Evolutionary conservation across 2,888 invertebrate genomes (phyloP).

Genomic region (Cryptosula pallasiana): DNA sequence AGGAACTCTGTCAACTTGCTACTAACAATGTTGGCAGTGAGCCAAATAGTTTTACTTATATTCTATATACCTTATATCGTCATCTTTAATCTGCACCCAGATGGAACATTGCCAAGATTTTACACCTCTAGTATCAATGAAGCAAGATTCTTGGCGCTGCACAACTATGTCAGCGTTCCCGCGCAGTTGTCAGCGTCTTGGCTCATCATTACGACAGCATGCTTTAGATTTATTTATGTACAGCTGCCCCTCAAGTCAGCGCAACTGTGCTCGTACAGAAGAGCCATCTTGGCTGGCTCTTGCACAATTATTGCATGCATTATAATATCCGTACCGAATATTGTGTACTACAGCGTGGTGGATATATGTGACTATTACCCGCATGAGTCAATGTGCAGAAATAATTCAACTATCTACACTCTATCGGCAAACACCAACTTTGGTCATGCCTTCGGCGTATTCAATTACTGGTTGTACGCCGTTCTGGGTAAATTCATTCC

Average conservation of each 20-base stretch:
- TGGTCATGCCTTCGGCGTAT: not conserved
- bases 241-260: conserved; percentile 23
- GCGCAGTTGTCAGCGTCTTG: conserved; percentile 6
- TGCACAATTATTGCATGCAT: conserved; percentile 11
- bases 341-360: not conserved
- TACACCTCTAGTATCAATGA: not conserved
- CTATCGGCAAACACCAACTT: not conserved
- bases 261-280: conserved; percentile 11
- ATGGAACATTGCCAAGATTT: not conserved
- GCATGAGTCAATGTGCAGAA: not conserved
- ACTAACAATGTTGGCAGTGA: conserved; percentile 8
- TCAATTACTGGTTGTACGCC: conserved; percentile 20
- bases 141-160: not conserved
- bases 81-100: not conserved
- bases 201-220: conserved; percentile 22
- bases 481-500: conserved; percentile 6
- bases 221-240: conserved; percentile 21
- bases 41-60: not conserved
- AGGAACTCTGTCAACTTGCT: conserved; percentile 19
- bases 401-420: not conserved
- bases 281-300: not conserved
- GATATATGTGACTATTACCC: not conserved
- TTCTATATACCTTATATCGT: not conserved
- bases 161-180: not conserved
- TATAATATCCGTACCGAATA: not conserved